Evolutionary conservation across 2,888 invertebrate species (phyloP), one percentile per base, ranked within the genome.

Genomic region (Campaea margaritaria): DNA sequence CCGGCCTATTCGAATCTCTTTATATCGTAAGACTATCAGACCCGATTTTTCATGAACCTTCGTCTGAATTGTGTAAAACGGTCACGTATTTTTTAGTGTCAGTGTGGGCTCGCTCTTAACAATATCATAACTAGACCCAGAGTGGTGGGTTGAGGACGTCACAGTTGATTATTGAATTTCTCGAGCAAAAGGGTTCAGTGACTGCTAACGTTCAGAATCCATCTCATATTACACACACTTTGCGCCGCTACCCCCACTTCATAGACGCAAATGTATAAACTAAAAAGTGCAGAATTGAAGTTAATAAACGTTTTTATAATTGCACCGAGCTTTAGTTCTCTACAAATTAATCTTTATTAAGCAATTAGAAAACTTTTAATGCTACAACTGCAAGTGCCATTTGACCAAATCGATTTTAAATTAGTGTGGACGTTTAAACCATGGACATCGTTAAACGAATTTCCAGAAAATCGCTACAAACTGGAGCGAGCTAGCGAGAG

Each of bases 71-170:
- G 73, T 73, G 80, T 77, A 86, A 84, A 83, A 80, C 80, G 79
- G 86, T 86, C 86, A 86, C 86, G 86, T 86, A 81, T 76, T 77
- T 81, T 60, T 83, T 82, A 84, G 82, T 83, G 81, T 79, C 82
- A 72, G 82, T 68, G 69, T 73, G 78, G 76, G 72, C 72, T 64
- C 64, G 73, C 70, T 76, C 73, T 76, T 82, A 79, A 83, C 83
- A 84, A 85, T 85, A 82, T 85, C 83, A 83, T 85, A 86, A 84
- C 79, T 76, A 76, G 73, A 69, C 72, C 73, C 68, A 69, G 67
- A 70, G 64, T 67, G 57, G 67, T 68, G 69, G 68, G 71, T 42
- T 68, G 65, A 67, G 70, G 64, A 65, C 65, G 69, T 64, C 67
- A 74, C 68, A 72, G 62, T 66, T 69, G 65, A 73, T 81, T 83